Conservation (phyloP, 2,888 invertebrate genomes). For the Rhamphomyia laevipes region DNA sequence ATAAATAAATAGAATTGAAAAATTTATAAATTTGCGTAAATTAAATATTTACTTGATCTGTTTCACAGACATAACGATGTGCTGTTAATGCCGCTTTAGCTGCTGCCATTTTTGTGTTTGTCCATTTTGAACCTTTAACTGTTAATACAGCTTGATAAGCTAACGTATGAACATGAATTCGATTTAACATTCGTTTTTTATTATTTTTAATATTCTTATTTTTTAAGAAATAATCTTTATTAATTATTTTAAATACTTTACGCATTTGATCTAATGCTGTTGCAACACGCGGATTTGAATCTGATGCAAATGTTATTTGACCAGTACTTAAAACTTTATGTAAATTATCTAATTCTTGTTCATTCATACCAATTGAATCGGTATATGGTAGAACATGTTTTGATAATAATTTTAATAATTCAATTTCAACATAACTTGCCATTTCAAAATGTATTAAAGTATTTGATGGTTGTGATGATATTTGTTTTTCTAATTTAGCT, state of each 20-base stretch:
- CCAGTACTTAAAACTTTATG: slow-evolving; percentile 56
- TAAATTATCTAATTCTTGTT: slow-evolving; percentile 72
- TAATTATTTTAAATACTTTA: slow-evolving; percentile 42
- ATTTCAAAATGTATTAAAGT: slow-evolving; percentile 74
- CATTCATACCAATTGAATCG: slow-evolving; percentile 80
- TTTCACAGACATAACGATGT: slow-evolving; percentile 69
- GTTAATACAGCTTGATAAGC: slow-evolving; percentile 78
- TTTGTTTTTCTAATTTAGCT: slow-evolving; percentile 52
- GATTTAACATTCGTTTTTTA: slow-evolving; percentile 47
- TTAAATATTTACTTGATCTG: slow-evolving; percentile 36
- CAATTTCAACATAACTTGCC: slow-evolving; percentile 70
- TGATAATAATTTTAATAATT: slow-evolving; percentile 52
- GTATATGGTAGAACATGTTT: slow-evolving; percentile 58
- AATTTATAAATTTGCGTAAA: neutral
- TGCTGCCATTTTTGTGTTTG: slow-evolving; percentile 62
- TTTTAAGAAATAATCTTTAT: slow-evolving; percentile 21
- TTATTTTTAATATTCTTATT: slow-evolving; percentile 29
- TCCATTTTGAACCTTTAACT: slow-evolving; percentile 58
- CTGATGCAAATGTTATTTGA: slow-evolving; percentile 59
- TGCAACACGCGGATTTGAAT: slow-evolving; percentile 69
- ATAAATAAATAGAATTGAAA: neutral
- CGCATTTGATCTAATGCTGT: slow-evolving; percentile 73
- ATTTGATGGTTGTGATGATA: slow-evolving; percentile 44
- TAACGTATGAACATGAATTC: slow-evolving; percentile 74
- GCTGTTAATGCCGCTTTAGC: slow-evolving; percentile 76